Conservation (phyloP, 1,140 invertebrate genomes). For the Trichonephila inaurata region DNA sequence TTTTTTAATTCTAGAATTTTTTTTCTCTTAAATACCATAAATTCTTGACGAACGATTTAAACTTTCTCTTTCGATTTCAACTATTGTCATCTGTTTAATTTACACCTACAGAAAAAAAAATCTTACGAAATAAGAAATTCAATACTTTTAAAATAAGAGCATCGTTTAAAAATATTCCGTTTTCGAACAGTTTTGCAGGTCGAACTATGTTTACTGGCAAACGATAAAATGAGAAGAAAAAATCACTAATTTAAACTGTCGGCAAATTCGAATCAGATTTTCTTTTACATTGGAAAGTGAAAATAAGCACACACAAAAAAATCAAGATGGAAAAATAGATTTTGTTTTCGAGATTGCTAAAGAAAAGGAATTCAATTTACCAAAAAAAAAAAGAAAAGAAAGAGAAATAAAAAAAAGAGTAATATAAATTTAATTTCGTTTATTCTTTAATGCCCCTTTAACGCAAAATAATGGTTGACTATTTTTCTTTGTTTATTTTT, state of each 20-base stretch:
- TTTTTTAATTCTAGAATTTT: not conserved
- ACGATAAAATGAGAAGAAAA: slow-evolving; percentile 48
- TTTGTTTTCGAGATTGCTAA: slow-evolving; percentile 64
- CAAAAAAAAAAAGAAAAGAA: not conserved
- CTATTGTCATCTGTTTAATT: slow-evolving; percentile 40
- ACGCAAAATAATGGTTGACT: slow-evolving; percentile 29
- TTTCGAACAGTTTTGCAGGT: slow-evolving; percentile 29
- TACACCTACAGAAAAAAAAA: slow-evolving; percentile 24
- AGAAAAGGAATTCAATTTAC: slow-evolving; percentile 68
- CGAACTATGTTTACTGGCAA: not conserved
- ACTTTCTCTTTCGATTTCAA: not conserved
- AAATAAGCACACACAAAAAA: slow-evolving; percentile 11
- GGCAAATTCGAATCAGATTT: slow-evolving; percentile 60
- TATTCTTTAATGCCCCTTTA: slow-evolving; percentile 59
- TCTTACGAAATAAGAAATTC: slow-evolving; percentile 18
- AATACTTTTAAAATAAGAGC: slow-evolving; percentile 15
- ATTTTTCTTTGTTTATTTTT: not conserved
- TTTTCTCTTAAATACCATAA: not conserved
- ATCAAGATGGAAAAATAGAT: slow-evolving; percentile 55
- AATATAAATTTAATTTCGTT: slow-evolving; percentile 72
- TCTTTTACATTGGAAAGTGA: not conserved
- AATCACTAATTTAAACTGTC: slow-evolving; percentile 70
- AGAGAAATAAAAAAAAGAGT: slow-evolving; percentile 45
- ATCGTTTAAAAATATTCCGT: slow-evolving; percentile 29
- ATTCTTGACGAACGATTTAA: not conserved